Conservation (phyloP, 1,140 invertebrate genomes). For the Drosophila pseudoananassae region DNA sequence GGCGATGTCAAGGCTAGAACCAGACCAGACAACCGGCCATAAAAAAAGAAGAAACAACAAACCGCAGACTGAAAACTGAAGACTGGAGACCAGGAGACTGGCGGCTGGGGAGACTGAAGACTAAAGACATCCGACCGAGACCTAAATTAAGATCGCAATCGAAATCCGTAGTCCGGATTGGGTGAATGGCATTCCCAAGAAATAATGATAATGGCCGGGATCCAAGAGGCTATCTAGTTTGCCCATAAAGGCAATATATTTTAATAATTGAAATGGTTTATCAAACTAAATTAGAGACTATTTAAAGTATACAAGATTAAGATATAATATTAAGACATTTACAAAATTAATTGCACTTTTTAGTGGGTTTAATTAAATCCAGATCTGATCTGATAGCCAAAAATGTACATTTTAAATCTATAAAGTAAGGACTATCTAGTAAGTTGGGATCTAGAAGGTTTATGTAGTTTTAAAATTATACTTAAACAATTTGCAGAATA, state of each 20-base stretch:
- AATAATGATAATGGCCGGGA: not conserved
- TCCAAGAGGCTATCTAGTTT: not conserved
- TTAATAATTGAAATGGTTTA: no score
- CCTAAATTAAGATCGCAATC: constrained; percentile 34
- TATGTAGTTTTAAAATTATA: no score
- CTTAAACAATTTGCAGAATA: no score
- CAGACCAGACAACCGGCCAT: constrained; percentile 25
- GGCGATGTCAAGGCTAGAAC: constrained; percentile 74
- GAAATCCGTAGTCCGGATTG: constrained; percentile 19
- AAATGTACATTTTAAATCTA: no score
- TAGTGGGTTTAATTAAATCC: no score
- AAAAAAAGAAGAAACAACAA: constrained; percentile 2
- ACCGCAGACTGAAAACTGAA: not conserved
- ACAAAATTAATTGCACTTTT: no score
- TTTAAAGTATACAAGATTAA: no score
- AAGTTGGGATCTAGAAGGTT: no score
- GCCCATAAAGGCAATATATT: not conserved
- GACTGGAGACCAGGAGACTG: not conserved
- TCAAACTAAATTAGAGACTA: no score
- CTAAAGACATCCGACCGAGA: constrained; percentile 16
- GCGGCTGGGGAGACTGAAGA: not conserved
- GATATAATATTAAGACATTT: no score
- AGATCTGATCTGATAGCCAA: no score
- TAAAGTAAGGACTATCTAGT: no score
- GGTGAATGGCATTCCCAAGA: not conserved